Evolutionary conservation across 2,797 vertebrate genomes (phyloP), one percentile per base, ranked within the genome.

Genomic region (Chromobotia macracanthus): DNA sequence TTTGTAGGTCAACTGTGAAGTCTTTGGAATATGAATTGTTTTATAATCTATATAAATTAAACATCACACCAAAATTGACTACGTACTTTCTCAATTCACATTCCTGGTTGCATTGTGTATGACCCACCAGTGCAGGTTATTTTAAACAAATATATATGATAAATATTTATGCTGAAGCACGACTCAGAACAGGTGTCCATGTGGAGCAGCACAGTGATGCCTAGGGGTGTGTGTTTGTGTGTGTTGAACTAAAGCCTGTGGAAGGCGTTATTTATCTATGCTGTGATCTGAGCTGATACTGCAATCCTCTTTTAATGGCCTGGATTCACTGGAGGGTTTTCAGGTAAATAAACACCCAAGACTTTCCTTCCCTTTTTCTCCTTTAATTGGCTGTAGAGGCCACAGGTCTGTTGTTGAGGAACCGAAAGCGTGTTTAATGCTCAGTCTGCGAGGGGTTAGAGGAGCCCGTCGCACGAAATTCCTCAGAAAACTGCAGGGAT

Each of bases 341-440:
- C 67, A 69, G 76, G 66, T 61, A 58, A 69, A 76, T 65, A 75
- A 77, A 65, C 23, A 68, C 75, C 23, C 18, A 56, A 23, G 38
- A 16, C 35, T 9, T 38, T 11, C 51, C 9, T 21, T 41, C n/a
- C 11, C 23, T 51, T 21, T 41, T 51, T 48, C 65, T 60, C 65
- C 65, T 69, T 77, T 77, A 77, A 77, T 77, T 77, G 75, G 75
- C 75, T 69, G 8, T 68, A 18, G 65, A 68, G 55, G 75, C 75
- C 65, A 78, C 67, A 53, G 76, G 44, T 78, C 76, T 78, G 65
- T 56, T 69, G 65, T 69, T 77, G 74, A 76, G 56, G 41, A 77
- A 58, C 66, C 15, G 70, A 78, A 78, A 70, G 56, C 41, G 60
- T n/a, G 70, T 58, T 70, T 78, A 70, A 71, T 53, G 50, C 56